A percentile compares a stretch with the other conserved stretches of the same genome.
Conservation (phyloP, 2,113 vertebrate genomes). For the Lanius collurio region DNA sequence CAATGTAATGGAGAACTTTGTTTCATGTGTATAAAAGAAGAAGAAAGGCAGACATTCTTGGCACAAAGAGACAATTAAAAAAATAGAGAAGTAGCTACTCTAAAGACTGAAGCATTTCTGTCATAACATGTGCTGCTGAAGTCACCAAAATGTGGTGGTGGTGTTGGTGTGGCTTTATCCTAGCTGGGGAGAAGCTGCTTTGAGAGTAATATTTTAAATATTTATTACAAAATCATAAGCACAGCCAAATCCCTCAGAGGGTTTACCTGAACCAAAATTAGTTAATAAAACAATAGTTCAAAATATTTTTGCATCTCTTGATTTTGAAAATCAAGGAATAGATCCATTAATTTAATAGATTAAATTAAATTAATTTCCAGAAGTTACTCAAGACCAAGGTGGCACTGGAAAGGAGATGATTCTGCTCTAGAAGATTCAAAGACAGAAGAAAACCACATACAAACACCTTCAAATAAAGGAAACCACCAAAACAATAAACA, state of each 20-base stretch:
- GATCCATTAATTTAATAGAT: neutral
- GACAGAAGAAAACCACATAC: neutral
- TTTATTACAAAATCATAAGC: slow-evolving; percentile 35
- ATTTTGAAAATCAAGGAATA: neutral
- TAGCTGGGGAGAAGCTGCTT: neutral
- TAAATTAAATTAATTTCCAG: neutral
- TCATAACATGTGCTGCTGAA: slow-evolving; percentile 31
- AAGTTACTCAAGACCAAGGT: neutral
- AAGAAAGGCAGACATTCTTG: slow-evolving; percentile 20
- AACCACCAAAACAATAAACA: neutral
- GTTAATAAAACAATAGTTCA: neutral
- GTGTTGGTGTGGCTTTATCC: neutral
- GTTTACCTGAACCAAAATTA: neutral
- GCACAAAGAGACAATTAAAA: slow-evolving; percentile 39
- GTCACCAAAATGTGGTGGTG: neutral
- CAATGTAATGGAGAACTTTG: neutral
- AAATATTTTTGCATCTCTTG: neutral
- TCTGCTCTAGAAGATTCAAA: neutral
- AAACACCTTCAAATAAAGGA: neutral
- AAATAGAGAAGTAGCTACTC: slow-evolving; percentile 29
- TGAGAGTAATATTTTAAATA: neutral
- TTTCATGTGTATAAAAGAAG: neutral
- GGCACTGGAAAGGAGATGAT: neutral
- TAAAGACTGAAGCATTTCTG: slow-evolving; percentile 28
- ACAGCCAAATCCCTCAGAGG: neutral